phyloP scores from a whole-genome alignment of 1,140 invertebrate genomes.

The Armadillidium nasatum region DNA sequence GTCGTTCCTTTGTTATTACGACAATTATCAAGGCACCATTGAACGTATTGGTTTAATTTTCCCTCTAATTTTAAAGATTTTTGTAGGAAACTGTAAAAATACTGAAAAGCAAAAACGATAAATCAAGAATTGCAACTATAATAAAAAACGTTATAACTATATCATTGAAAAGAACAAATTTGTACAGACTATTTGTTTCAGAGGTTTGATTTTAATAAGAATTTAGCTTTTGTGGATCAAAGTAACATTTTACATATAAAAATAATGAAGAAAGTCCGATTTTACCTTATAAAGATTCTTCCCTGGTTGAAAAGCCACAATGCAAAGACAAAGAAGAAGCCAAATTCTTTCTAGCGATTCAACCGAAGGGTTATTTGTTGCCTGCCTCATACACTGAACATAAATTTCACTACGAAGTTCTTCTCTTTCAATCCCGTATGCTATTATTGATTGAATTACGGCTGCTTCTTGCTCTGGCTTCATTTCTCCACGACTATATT shows the following conservation, averaged over 20 bases:
- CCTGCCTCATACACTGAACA: conserved; percentile 77
- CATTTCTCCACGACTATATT: conserved; percentile 77
- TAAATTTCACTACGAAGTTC: conserved; percentile 83
- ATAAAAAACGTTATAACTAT: too few species aligned
- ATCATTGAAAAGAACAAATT: too few species aligned
- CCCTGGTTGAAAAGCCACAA: conserved; percentile 86
- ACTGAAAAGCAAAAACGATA: conserved; percentile 52
- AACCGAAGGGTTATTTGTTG: conserved; percentile 74
- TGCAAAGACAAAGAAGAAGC: conserved; percentile 79
- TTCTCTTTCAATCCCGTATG: conserved; percentile 78
- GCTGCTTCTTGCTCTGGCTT: conserved; percentile 74
- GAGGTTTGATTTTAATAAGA: too few species aligned
- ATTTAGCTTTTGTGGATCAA: too few species aligned
- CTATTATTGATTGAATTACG: conserved; percentile 77
- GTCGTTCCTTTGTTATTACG: conserved; percentile 76
- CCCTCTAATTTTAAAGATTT: conserved; percentile 67
- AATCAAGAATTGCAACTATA: too few species aligned
- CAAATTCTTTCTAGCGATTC: conserved; percentile 77
- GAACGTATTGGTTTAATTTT: conserved; percentile 75
- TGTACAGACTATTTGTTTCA: too few species aligned
- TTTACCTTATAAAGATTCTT: conserved; percentile 73
- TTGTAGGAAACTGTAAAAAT: conserved; percentile 71
- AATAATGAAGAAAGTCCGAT: neutral
- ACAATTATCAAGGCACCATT: conserved; percentile 90
- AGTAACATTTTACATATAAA: too few species aligned